phyloP scores from a whole-genome alignment of 1,140 invertebrate genomes.

The Plutomurus gul region DNA sequence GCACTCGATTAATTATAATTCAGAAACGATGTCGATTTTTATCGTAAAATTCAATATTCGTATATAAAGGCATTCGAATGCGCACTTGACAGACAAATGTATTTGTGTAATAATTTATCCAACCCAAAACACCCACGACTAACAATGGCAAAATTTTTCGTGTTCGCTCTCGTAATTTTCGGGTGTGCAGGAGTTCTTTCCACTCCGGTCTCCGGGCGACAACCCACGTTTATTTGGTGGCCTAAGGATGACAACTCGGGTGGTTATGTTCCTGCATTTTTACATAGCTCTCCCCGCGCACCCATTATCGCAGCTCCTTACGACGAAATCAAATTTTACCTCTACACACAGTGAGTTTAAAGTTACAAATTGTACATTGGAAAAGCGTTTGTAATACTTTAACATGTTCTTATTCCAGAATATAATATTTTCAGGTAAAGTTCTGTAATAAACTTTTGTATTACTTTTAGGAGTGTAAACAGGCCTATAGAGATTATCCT shows the following conservation, averaged over 20 bases:
- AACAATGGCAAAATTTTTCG: background rate
- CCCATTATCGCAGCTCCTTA: background rate
- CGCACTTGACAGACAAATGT: too few species aligned
- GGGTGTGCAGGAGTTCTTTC: background rate
- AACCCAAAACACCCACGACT: too few species aligned
- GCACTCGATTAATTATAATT: too few species aligned
- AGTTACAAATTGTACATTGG: background rate
- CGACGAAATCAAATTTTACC: background rate
- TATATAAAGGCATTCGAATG: too few species aligned
- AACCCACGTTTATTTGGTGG: background rate
- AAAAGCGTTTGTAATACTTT: background rate
- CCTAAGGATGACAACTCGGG: background rate
- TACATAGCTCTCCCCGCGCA: background rate
- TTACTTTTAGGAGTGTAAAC: background rate
- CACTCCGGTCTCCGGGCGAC: background rate
- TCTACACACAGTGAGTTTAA: background rate
- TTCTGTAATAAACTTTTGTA: background rate
- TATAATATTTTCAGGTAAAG: background rate
- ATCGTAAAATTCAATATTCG: too few species aligned
- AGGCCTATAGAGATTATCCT: background rate
- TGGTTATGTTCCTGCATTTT: background rate
- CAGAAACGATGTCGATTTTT: too few species aligned
- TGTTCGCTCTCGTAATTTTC: background rate
- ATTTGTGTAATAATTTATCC: too few species aligned
- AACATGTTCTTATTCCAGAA: background rate